Evolutionary conservation across 1,140 invertebrate species (phyloP), one percentile per base, ranked within the genome.

Genomic region (Halyomorpha halys): DNA sequence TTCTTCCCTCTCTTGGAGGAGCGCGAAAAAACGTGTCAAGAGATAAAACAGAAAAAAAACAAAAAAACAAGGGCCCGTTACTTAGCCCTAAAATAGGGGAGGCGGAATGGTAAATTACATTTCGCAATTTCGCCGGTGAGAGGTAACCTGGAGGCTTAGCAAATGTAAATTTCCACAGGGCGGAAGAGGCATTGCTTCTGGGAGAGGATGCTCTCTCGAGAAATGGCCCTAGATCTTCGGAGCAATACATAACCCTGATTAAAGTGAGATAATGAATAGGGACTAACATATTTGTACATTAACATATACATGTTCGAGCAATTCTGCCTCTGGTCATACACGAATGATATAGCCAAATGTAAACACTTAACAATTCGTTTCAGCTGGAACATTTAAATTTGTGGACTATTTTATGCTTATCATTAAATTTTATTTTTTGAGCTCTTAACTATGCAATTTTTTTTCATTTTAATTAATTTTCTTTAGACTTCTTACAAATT

Each of bases 101-200:
- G 49, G 49, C 3, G 49, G 49, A 53, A 53, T 53, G 49, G 18
- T 53, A 53, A 53, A 53, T 53, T 53, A 53, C 49, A 53, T 53
- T 53, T 53, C 49, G 49, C 49, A 53, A 53, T 53, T 53, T 53
- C 49, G 23, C 34, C 11, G 49, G 49, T 19, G 49, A 25, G 18
- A 25, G 49, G 18, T 19, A 53, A 25, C 49, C 18, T 25, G 49
- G 49, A 25, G 49, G 49, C 49, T 53, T 53, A 53, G 49, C 18
- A 53, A 53, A 53, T 53, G 49, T 53, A 53, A 53, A 53, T 53
- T 53, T 53, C 49, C 23, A 25, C 19, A 15, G 49, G 16, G 49
- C 49, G 49, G 23, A 25, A 25, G 49, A 53, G 49, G 49, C 18
- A 53, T 19, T 6, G 49, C 18, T 53, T 19, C 18, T 21, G 8